Base-by-base conservation (phyloP, 2,113 vertebrate species). In the Chlamydotis undulata region DNA sequence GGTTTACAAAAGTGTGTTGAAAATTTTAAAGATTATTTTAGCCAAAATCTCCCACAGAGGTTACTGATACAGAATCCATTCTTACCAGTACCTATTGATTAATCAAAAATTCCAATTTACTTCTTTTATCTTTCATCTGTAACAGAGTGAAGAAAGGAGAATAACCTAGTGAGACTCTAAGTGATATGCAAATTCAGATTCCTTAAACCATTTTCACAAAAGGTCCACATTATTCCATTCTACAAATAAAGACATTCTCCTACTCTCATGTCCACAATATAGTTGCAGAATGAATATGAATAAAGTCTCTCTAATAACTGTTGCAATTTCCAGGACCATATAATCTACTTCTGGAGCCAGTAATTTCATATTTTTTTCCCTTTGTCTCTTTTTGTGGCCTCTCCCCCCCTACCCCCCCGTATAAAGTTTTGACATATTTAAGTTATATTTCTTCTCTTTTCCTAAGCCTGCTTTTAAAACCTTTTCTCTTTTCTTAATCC, bases 391-490 rank as follows among this genome's bases (percentile, higher is more conserved):
- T 73, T 52, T 35, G 8, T 45, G 4, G 2, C 5, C 4, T 61
- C 37, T 33, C 47, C 45, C 47, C 74, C 5, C n/a, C 5, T 14
- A 6, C 41, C 15, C 3, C 19, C 1, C 3, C 19, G 1, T 43
- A 45, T 65, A 69, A 90, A 49, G 17, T 29, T 63, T 70, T 69
- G 12, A 25, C 45, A 24, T 79, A 89, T 77, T 63, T 64, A 28
- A 97, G 47, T 56, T 67, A 10, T 13, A 69, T 91, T 90, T 76
- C 19, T 78, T 86, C 47, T 74, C 8, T 76, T 85, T 92, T 90
- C 60, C 60, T 75, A 93, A 84, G 41, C 3, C 35, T 83, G 49
- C 29, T 80, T 80, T 96, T 75, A 37, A 92, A 93, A 83, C 1
- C 8, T n/a, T 29, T 81, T 52, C 53, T 83, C 8, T n/a, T 29